phyloP scores from a whole-genome alignment of 1,140 invertebrate genomes.

The Bombus turneri region DNA sequence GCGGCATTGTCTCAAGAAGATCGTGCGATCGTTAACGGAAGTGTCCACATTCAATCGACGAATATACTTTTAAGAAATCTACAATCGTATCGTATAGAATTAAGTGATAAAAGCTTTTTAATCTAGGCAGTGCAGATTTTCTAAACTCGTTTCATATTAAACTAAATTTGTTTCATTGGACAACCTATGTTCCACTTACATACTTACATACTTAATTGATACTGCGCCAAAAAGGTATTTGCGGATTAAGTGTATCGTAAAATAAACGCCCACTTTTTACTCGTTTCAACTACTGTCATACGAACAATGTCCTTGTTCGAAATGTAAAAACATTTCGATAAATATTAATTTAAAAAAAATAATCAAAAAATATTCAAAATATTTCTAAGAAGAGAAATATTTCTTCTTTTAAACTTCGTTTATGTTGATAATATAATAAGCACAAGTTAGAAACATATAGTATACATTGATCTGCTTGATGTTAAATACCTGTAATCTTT shows the following conservation, averaged over 20 bases:
- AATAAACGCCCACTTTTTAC: neutral
- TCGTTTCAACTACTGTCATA: neutral
- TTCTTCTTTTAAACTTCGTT: neutral
- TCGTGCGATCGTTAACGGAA: neutral
- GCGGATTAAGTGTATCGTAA: neutral
- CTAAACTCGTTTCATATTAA: neutral
- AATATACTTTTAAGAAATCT: neutral
- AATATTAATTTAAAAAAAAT: neutral
- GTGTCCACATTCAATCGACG: neutral
- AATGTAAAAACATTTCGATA: neutral
- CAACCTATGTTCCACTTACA: neutral
- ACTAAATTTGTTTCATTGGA: neutral
- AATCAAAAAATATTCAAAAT: neutral
- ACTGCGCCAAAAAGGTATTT: neutral
- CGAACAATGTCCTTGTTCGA: neutral
- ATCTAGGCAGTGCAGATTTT: neutral
- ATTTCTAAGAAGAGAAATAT: neutral
- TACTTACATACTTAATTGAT: neutral
- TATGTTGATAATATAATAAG: neutral
- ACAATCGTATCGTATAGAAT: constrained; percentile 8
- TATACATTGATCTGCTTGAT: neutral
- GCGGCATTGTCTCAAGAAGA: neutral
- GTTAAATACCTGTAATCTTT: constrained; percentile 23
- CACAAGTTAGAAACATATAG: neutral
- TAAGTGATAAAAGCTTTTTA: neutral